These are phyloP conservation scores for Cuculus canorus DNA, from an alignment of 2,797 vertebrate genomes.

Conservation along the genomic window DNA sequence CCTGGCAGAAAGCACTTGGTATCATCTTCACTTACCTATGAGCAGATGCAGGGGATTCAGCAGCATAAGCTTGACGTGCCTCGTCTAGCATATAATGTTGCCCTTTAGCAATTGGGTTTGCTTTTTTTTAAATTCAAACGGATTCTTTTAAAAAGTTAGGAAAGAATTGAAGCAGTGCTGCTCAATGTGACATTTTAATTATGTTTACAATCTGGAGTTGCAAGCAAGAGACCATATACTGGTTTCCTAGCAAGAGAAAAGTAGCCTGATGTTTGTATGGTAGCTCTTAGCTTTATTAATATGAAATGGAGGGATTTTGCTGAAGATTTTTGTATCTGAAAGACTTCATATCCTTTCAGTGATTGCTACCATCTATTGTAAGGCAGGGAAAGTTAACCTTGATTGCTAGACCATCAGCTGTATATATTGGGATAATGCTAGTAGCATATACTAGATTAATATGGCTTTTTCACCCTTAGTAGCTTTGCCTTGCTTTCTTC, in stretches of 20 bases:
- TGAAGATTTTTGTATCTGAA: background rate
- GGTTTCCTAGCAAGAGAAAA: background rate
- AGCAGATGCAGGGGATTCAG: background rate
- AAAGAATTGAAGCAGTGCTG: background rate
- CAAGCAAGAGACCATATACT: background rate
- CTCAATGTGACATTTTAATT: background rate
- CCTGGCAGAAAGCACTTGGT: background rate
- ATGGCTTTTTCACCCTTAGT: background rate
- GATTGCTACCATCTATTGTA: background rate
- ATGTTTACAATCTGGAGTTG: background rate
- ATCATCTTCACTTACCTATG: background rate
- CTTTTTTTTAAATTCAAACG: background rate
- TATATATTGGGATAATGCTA: background rate
- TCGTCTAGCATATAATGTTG: background rate
- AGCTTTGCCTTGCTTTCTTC: background rate
- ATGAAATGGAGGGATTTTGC: fast-evolving
- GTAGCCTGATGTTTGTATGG: background rate
- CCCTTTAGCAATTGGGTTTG: background rate
- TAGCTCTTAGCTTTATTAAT: background rate
- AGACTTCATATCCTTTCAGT: background rate
- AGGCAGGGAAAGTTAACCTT: background rate
- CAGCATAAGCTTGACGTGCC: background rate
- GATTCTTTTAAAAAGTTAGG: background rate
- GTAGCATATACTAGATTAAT: background rate
- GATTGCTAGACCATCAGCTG: background rate